Conservation (phyloP, 2,888 invertebrate species). For the Leptinotarsa peninsularis region DNA sequence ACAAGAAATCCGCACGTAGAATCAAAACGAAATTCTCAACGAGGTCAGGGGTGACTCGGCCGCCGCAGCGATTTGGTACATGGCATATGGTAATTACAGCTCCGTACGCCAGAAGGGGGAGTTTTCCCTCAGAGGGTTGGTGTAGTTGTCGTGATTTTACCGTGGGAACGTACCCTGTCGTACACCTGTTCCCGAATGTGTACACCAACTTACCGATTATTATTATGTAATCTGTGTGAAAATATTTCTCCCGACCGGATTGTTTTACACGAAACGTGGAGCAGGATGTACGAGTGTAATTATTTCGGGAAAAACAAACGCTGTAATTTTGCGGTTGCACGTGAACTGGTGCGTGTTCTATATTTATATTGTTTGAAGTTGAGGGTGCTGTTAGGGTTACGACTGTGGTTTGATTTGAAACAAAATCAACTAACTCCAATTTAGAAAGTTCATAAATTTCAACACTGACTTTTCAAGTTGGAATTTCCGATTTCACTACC, state of each 20-base stretch:
- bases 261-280: slow-evolving; percentile 25
- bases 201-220: slow-evolving; percentile 24
- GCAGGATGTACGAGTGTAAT: slow-evolving; percentile 24
- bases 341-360: slow-evolving; percentile 1
- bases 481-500: too few relatives aligned
- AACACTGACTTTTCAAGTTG: too few relatives aligned
- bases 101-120: slow-evolving; percentile 43
- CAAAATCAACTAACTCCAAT: too few relatives aligned
- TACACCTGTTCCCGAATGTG: slow-evolving; percentile 44
- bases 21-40: slow-evolving; percentile 15
- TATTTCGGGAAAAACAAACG: slow-evolving; percentile 25
- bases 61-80: slow-evolving; percentile 43
- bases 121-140: slow-evolving; percentile 54
- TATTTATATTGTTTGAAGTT: background rate
- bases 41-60: slow-evolving; percentile 18
- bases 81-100: slow-evolving; percentile 50
- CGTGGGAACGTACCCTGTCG: slow-evolving; percentile 54
- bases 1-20: slow-evolving; percentile 13
- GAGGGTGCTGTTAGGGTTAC: background rate
- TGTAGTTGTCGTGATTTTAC: slow-evolving; percentile 60
- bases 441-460: too few relatives aligned
- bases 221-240: slow-evolving; percentile 32
- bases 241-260: slow-evolving; percentile 26
- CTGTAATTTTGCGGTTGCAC: slow-evolving; percentile 34
- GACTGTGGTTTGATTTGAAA: too few relatives aligned